Evolutionary conservation across 1,140 invertebrate species (phyloP).

Genomic region (Drosophila tropicalis): DNA sequence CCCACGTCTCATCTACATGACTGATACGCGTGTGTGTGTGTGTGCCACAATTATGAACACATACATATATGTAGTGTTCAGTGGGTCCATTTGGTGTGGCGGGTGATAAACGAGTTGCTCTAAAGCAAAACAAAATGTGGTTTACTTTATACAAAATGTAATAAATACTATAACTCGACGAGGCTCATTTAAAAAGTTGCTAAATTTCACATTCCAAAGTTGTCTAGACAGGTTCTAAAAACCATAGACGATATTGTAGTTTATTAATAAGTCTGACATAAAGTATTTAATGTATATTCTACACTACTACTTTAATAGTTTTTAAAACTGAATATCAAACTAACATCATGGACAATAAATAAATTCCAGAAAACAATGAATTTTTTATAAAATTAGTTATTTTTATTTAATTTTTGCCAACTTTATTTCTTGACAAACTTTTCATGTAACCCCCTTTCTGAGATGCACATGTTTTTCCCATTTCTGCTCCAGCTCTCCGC

Average conservation of each 20-base stretch:
- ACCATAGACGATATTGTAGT: no score
- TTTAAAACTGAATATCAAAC: no score
- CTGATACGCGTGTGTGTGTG: not conserved
- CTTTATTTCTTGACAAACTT: not conserved
- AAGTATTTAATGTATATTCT: not conserved
- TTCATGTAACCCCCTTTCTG: conserved; percentile 1
- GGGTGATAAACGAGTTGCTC: conserved; percentile 49
- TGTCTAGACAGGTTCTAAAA: not conserved
- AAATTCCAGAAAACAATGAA: no score
- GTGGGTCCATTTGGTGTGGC: conserved; percentile 21
- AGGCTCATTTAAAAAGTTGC: not conserved
- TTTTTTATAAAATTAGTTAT: not conserved
- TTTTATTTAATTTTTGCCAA: not conserved
- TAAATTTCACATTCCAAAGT: not conserved
- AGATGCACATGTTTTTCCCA: not conserved
- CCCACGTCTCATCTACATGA: not conserved
- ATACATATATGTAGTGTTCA: conserved; percentile 63
- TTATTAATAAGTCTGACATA: no score
- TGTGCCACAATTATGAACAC: conserved; percentile 62
- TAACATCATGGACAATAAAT: no score
- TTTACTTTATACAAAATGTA: conserved; percentile 8
- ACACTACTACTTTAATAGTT: no score
- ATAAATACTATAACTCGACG: conserved; percentile 9
- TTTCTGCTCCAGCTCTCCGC: not conserved
- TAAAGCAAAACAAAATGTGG: conserved; percentile 33